Conservation (phyloP, 2,888 invertebrate genomes). For the Tridacna gigas region DNA sequence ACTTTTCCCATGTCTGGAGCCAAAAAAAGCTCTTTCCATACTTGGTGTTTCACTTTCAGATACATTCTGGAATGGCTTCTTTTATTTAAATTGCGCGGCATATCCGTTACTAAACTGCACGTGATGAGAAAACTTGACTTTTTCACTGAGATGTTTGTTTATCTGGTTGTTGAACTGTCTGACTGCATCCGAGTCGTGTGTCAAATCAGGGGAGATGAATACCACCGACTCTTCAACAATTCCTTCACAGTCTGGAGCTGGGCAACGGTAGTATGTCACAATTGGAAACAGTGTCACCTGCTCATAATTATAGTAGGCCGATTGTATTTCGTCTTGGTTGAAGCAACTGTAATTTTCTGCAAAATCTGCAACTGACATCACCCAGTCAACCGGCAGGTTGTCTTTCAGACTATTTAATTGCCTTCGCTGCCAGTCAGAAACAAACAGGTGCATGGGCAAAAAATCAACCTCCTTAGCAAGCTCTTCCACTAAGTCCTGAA, state of each 20-base stretch:
- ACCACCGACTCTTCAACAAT: constrained; percentile 10
- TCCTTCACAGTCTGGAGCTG: constrained; percentile 16
- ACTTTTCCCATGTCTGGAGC: constrained; percentile 34
- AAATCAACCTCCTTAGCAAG: constrained; percentile 17
- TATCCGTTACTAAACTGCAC: constrained; percentile 34
- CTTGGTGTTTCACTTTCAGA: not conserved
- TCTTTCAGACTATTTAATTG: constrained; percentile 1
- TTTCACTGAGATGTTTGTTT: constrained; percentile 12
- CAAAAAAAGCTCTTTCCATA: constrained; percentile 21
- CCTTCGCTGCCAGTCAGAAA: constrained; percentile 14
- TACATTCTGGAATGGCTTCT: constrained; percentile 17
- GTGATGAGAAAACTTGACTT: not conserved
- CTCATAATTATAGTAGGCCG: constrained; percentile 20
- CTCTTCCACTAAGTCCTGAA: not conserved
- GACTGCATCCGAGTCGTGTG: constrained; percentile 27
- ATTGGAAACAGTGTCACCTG: constrained; percentile 26
- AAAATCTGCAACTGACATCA: constrained; percentile 18
- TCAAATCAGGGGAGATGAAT: constrained; percentile 20
- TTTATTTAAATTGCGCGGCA: constrained; percentile 29
- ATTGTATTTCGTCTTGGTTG: constrained; percentile 19
- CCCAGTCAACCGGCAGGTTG: constrained; percentile 5
- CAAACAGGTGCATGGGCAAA: constrained; percentile 27
- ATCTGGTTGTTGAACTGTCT: not conserved
- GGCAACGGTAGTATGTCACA: constrained; percentile 25
- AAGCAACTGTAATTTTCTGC: constrained; percentile 31